Evolutionary conservation across 2,888 invertebrate species (phyloP), one percentile per base, ranked within the genome.

Genomic region (Parnassius apollo): DNA sequence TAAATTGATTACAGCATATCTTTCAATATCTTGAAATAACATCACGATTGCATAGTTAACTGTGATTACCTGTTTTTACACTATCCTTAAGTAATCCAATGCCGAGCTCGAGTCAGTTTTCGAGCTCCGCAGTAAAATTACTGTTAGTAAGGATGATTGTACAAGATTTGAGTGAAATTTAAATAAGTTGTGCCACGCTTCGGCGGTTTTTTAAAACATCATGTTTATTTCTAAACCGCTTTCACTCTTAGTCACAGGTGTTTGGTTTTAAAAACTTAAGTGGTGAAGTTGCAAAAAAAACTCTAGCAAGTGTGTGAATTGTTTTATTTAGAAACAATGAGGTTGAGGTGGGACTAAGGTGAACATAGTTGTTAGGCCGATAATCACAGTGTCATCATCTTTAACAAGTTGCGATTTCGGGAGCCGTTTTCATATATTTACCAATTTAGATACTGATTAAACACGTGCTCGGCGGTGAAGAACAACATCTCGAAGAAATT

Each of bases 1-100:
- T 52, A 55, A 63, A 63, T 63, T 56, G 55, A 63, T 63, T 59
- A 45, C 46, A 55, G 35, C 54, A 50, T 53, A 57, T 62, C 49
- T 58, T 58, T 62, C 57, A 62, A 62, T 62, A 62, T 54, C 10
- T 44, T 2, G 13, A 42, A 52, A 53, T 53, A 56, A 49, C 53
- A 42, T 48, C 58, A 44, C 44, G 8, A 10, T 13, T 48, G 2
- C 12, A 49, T 49, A 42, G 22, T 62, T 53, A 57, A 48, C 48
- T 53, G 0, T 54, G 57, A 62, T 62, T 62, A 35, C 57, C 25
- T 62, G 44, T 58, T 62, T 61, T 61, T 57, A 25, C 10, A 13
- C 22, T 9, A 3, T 12, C 11, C 46, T 52, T 52, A 46, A 13
- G 61, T 51, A 61, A 61, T 46, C 50, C 46, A 42, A 13, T 13